These are phyloP conservation scores for Heterodera filipjevi DNA, from an alignment of 2,888 invertebrate genomes.

Conservation along the genomic window DNA sequence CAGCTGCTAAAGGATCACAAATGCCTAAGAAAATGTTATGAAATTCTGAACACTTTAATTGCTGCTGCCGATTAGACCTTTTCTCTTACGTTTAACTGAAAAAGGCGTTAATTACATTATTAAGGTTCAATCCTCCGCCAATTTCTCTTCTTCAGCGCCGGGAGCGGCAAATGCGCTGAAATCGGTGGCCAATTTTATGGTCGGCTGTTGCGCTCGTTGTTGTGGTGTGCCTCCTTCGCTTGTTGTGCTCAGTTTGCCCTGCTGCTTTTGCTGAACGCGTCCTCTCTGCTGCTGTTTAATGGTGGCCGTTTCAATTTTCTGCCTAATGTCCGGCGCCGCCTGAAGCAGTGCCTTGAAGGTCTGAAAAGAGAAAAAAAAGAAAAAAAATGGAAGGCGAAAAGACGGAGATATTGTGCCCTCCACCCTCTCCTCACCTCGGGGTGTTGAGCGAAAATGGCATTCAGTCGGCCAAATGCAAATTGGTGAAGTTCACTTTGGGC, in stretches of 20 bases:
- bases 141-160: neutral
- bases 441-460: constrained; percentile 76
- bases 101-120: too few relatives aligned
- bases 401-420: too few relatives aligned
- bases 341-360: constrained; percentile 35
- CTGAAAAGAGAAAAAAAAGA: constrained; percentile 20
- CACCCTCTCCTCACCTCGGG: constrained; percentile 51
- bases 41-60: neutral
- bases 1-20: too few relatives aligned
- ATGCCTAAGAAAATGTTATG: too few relatives aligned
- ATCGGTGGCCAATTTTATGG: constrained; percentile 56
- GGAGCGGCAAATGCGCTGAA: constrained; percentile 47
- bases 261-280: neutral
- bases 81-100: too few relatives aligned
- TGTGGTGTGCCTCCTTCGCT: neutral
- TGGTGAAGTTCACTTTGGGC: constrained; percentile 73
- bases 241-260: neutral
- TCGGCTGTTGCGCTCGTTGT: constrained; percentile 43
- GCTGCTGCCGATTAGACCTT: too few relatives aligned
- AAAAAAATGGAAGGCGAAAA: neutral
- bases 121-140: neutral
- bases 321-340: constrained; percentile 36
- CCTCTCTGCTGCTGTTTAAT: constrained; percentile 28
- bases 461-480: constrained; percentile 84
- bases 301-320: constrained; percentile 37